phyloP scores from a whole-genome alignment of 2,113 vertebrate genomes.

The Istiophorus platypterus region DNA sequence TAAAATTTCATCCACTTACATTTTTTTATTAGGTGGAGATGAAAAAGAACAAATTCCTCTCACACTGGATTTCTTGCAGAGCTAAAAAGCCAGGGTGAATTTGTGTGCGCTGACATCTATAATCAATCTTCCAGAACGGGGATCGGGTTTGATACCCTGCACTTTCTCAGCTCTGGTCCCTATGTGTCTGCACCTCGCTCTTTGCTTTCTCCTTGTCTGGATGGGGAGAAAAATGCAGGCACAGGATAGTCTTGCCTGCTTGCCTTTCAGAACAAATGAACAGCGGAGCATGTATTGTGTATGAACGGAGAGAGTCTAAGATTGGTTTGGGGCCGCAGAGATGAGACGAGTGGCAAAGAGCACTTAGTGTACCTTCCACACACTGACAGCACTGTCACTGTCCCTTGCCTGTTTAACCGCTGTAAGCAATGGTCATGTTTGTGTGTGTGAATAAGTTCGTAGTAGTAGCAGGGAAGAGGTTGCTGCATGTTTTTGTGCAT shows the following conservation, averaged over 20 bases:
- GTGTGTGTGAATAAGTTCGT: neutral
- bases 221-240: constrained; percentile 55
- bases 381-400: constrained; percentile 50
- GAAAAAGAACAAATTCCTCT: constrained; percentile 14
- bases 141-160: constrained; percentile 47
- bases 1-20: constrained; percentile 59
- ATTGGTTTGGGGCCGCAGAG: constrained; percentile 65
- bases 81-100: constrained; percentile 37
- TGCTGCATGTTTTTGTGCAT: neutral
- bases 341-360: constrained; percentile 70
- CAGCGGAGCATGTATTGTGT: constrained; percentile 68
- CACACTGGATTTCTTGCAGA: constrained; percentile 9
- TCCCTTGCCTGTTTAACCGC: constrained; percentile 37
- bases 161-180: constrained; percentile 43
- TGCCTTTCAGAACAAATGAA: constrained; percentile 68
- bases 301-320: constrained; percentile 66
- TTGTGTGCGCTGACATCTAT: constrained; percentile 62
- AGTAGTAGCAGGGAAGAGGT: constrained; percentile 23
- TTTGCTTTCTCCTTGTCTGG: constrained; percentile 47
- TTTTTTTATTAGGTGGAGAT: constrained; percentile 34
- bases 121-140: constrained; percentile 55
- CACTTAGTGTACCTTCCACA: constrained; percentile 67
- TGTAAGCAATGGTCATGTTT: constrained; percentile 9
- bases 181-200: constrained; percentile 42
- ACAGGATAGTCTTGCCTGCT: constrained; percentile 56